Percentiles rank a stretch among this genome's conserved stretches.
These are phyloP conservation scores for Holacanthella duospinosa DNA, from an alignment of 2,888 invertebrate species.

Conservation along the genomic window DNA sequence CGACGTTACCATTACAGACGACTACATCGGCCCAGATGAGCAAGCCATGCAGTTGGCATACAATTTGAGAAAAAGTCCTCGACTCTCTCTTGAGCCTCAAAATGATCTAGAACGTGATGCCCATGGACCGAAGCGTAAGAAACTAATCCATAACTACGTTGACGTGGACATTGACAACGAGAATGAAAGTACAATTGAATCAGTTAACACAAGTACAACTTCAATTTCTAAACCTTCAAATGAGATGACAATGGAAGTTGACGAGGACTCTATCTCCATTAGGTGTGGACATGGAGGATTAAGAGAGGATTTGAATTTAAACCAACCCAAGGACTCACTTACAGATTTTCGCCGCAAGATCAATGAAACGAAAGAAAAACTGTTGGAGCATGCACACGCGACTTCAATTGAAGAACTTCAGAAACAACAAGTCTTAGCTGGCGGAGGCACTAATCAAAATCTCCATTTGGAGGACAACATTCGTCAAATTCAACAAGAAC, in stretches of 20 bases:
- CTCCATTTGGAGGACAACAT: background rate
- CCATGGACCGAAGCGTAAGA: background rate
- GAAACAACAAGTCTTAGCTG: background rate
- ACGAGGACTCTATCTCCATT: background rate
- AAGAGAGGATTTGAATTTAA: background rate
- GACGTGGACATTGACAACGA: background rate
- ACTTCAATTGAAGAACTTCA: background rate
- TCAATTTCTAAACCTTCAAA: background rate
- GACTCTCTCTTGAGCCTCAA: background rate
- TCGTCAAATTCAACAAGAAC: background rate
- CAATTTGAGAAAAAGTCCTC: background rate
- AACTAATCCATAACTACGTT: background rate
- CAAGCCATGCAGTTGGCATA: background rate
- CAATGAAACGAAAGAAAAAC: background rate
- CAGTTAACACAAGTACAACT: background rate
- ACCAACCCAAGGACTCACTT: background rate
- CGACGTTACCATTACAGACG: slow-evolving; percentile 13
- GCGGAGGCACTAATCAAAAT: background rate
- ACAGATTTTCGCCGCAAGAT: background rate
- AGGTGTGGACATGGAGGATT: background rate
- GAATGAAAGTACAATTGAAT: background rate
- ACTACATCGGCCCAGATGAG: slow-evolving; percentile 10
- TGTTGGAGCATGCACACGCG: background rate
- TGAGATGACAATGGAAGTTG: too few relatives aligned
- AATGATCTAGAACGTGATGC: too few relatives aligned